Evolutionary conservation across 1,140 invertebrate genomes (phyloP).

Genomic region (Aphelinus atriplicis): DNA sequence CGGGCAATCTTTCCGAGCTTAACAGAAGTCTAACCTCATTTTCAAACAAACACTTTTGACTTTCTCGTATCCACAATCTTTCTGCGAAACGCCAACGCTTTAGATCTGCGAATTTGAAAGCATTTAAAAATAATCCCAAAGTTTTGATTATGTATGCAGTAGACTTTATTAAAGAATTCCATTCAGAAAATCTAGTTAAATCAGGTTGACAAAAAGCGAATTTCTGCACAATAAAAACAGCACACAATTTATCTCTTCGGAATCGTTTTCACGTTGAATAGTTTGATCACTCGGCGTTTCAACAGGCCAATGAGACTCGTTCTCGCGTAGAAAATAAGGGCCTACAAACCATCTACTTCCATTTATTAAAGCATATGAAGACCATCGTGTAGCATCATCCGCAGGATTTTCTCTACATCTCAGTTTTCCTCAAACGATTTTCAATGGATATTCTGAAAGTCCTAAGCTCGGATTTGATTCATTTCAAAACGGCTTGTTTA

Average conservation of each 20-base stretch:
- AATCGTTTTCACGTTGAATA: no score
- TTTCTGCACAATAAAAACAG: no score
- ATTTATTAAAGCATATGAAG: no score
- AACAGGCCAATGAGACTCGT: neutral
- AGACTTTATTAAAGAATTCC: neutral
- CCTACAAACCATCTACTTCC: conserved; percentile 1
- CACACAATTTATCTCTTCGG: no score
- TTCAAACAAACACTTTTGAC: neutral
- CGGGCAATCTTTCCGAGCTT: neutral
- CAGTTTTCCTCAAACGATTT: neutral
- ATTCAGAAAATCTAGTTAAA: no score
- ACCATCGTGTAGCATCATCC: conserved; percentile 1
- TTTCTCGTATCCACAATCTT: neutral
- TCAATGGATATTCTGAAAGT: conserved; percentile 36
- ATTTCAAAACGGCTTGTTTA: conserved; percentile 49
- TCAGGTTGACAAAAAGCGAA: no score
- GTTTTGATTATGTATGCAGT: no score
- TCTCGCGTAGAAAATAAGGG: neutral
- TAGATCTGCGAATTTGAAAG: no score
- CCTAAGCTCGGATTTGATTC: conserved; percentile 45
- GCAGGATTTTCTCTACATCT: neutral
- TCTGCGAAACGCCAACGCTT: neutral
- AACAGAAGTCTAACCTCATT: neutral
- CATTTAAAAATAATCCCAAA: no score
- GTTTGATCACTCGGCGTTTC: neutral